Conservation (phyloP, 1,140 invertebrate species). For the Vanessa atalanta region DNA sequence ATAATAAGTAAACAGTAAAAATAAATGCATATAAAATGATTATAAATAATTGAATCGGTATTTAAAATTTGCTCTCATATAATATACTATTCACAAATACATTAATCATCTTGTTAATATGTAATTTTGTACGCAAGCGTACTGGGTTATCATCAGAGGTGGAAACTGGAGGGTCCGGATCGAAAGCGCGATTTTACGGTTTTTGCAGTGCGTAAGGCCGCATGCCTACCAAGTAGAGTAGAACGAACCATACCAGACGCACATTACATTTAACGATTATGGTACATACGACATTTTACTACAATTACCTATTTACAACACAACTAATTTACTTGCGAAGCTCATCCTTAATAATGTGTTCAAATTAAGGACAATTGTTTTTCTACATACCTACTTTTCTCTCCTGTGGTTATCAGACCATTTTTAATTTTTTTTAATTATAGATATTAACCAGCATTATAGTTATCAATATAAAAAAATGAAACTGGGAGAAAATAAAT, state of each 20-base stretch:
- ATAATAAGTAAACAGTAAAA: no score
- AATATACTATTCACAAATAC: conserved; percentile 1
- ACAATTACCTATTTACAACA: not conserved
- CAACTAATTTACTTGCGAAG: no score
- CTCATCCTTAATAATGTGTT: no score
- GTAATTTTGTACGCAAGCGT: conserved; percentile 47
- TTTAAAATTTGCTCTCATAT: conserved; percentile 16
- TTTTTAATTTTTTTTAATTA: no score
- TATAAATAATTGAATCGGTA: no score
- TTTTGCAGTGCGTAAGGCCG: conserved; percentile 53
- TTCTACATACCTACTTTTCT: no score
- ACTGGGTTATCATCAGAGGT: conserved; percentile 50
- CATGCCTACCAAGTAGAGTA: conserved; percentile 57
- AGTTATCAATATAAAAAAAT: no score
- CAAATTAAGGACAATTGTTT: no score
- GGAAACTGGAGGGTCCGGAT: conserved; percentile 65
- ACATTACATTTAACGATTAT: conserved; percentile 6
- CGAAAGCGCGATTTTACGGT: conserved; percentile 63
- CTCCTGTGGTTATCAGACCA: no score
- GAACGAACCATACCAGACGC: conserved; percentile 44
- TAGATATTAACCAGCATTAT: no score
- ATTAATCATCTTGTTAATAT: conserved; percentile 10
- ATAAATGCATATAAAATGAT: no score
- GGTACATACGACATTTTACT: conserved; percentile 1
- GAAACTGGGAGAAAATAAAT: no score